phyloP scores from a whole-genome alignment of 2,888 invertebrate species.

The Pristionchus maxplancki region DNA sequence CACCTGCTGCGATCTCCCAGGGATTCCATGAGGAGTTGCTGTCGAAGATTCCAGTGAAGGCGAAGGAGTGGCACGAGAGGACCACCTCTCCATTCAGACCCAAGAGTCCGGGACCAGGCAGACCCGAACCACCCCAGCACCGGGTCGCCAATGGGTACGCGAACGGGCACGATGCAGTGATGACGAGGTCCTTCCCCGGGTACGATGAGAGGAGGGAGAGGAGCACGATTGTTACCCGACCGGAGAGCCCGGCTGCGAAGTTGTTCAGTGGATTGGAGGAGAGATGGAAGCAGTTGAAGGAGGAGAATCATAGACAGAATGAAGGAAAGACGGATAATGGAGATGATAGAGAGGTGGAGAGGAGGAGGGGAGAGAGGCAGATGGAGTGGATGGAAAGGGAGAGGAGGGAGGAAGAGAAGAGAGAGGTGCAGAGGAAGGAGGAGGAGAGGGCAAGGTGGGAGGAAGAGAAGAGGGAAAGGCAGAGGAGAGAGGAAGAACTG shows the following conservation, averaged over 20 bases:
- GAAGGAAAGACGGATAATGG: slow-evolving; percentile 24
- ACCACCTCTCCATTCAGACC: slow-evolving; percentile 54
- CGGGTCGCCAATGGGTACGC: slow-evolving; percentile 61
- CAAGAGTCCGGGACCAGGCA: slow-evolving; percentile 55
- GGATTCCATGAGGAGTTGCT: slow-evolving; percentile 48
- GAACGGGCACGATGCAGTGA: slow-evolving; percentile 24
- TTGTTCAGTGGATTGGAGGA: slow-evolving; percentile 52
- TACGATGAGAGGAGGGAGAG: slow-evolving; percentile 41
- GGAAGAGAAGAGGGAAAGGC: not conserved
- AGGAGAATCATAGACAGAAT: slow-evolving; percentile 45
- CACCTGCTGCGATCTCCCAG: slow-evolving; percentile 2
- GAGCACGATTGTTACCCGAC: slow-evolving; percentile 37
- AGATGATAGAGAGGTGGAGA: slow-evolving; percentile 24
- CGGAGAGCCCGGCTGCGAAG: slow-evolving; percentile 48
- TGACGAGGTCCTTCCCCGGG: slow-evolving; percentile 35
- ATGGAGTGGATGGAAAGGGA: slow-evolving; percentile 33
- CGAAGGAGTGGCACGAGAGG: slow-evolving; percentile 53
- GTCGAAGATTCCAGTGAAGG: slow-evolving; percentile 39
- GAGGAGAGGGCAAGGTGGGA: slow-evolving; percentile 23
- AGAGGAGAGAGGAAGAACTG: not conserved
- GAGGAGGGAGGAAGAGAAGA: not conserved
- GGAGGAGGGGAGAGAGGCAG: slow-evolving; percentile 18
- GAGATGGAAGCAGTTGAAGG: slow-evolving; percentile 51
- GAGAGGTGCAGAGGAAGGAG: not conserved
- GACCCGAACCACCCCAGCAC: slow-evolving; percentile 55